Evolutionary conservation across 2,888 invertebrate genomes (phyloP), one percentile per base, ranked within the genome.

Genomic region (Pollenia griseotomentosa): DNA sequence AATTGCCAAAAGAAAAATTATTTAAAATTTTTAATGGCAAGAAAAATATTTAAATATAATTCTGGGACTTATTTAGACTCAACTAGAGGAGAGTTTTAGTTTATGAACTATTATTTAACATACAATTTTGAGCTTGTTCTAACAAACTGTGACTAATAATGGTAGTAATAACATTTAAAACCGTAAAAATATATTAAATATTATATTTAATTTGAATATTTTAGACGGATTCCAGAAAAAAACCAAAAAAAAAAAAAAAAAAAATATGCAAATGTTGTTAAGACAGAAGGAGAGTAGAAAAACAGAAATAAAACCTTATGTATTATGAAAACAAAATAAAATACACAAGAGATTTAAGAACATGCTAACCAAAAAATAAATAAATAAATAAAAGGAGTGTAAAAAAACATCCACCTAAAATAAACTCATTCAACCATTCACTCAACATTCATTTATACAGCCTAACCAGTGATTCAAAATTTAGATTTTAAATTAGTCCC

Each of bases 281-380:
- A 65, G 57, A 65, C 14, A 57, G 61, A 12, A 79, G 12, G 1
- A 53, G 23, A 48, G 44, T 6, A 40, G 51, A 46, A 70, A 61
- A 51, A 14, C 16, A 10, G 46, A 68, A 61, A 68, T 75, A 75
- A 74, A 75, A 53, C n/a, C 19, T 51, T 44, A n/a, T n/a, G n/a
- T n/a, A 75, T 75, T 68, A 68, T 68, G 59, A 53, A 59, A 80
- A 40, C 53, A 71, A 40, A 68, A 70, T 8, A 78, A 57, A 77
- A 80, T 77, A 75, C 86, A 71, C 85, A 14, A 33, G 70, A 65
- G 68, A 59, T 44, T 81, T 51, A 40, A 89, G 88, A 84, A 86
- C 88, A 68, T 88, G 73, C 61, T 65, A 84, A 86, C 40, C 65
- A 78, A 71, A 75, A 55, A 66, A 83, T n/a, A n/a, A n/a, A n/a